phyloP scores from a whole-genome alignment of 64 coral and sea anemone species.

The Pocillopora damicornis region DNA sequence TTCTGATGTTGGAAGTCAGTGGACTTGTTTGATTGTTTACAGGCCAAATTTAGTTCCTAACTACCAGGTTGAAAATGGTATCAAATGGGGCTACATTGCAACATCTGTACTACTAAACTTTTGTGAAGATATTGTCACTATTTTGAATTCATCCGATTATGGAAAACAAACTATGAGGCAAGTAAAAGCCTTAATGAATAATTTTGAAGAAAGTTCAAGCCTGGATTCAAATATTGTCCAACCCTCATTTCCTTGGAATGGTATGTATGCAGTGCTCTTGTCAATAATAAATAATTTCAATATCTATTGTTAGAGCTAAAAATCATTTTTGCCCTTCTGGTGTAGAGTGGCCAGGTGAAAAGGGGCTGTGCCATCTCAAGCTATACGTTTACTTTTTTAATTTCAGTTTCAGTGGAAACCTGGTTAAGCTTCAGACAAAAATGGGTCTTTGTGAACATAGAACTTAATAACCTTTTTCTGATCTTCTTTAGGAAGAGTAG shows the following conservation, averaged over 20 bases:
- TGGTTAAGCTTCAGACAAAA: too few relatives aligned
- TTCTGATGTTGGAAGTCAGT: neutral
- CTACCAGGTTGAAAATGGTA: conserved; percentile 10
- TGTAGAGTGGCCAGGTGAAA: too few relatives aligned
- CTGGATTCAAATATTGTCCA: neutral
- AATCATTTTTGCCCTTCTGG: too few relatives aligned
- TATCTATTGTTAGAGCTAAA: too few relatives aligned
- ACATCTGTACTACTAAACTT: conserved; percentile 9
- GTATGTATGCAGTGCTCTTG: neutral
- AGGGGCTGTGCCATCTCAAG: too few relatives aligned
- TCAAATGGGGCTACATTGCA: neutral
- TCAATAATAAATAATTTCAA: too few relatives aligned
- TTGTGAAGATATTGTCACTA: neutral
- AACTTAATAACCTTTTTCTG: neutral
- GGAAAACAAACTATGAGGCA: neutral
- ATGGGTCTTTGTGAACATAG: too few relatives aligned
- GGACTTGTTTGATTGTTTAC: neutral
- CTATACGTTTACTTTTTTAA: too few relatives aligned
- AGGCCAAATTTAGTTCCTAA: conserved; percentile 5
- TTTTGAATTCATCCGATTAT: neutral
- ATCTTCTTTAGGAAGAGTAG: neutral
- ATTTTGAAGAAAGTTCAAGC: neutral
- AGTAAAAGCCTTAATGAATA: neutral
- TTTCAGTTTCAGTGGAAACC: too few relatives aligned
- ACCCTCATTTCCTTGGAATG: neutral